Base-by-base conservation (phyloP, 2,797 vertebrate genomes). In the Sebastes ruberrimus region DNA sequence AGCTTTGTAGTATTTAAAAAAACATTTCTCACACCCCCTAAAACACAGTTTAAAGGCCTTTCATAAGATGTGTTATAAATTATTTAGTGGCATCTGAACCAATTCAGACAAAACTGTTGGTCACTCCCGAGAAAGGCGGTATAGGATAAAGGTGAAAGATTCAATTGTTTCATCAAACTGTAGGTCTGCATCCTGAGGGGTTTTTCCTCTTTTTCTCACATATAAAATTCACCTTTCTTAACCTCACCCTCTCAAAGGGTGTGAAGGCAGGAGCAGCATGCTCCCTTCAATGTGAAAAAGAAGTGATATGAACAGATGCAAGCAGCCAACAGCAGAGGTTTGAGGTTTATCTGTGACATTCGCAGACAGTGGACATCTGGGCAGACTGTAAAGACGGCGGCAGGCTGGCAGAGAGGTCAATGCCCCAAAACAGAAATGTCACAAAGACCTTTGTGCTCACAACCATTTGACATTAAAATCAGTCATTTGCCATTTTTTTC, bases 381-480 rank as follows among this genome's bases (percentile, higher is more conserved):
- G n/a, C 65, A 57, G 73, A 38, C 71, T 27, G 42, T 6, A 56
- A 52, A 13, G 30, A 30, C 60, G 16, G 66, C 68, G 35, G 65
- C 72, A 60, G 74, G 55, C 52, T 64, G 81, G 72, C 57, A 10
- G 23, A 72, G 78, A 75, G 77, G 71, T 70, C 71, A 32, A 30
- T n/a, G 74, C 67, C 80, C 74, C 23, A 3, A 77, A 53, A 91
- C 33, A 46, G 52, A 91, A 92, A 92, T 89, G 88, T 85, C 88
- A 89, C 66, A 18, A 55, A 52, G 80, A 81, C 86, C 71, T 89
- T 81, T 80, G 76, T 80, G 78, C 73, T 85, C 52, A 22, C 33
- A 55, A 56, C 64, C 56, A 90, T 88, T 90, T 86, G 73, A 87
- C 87, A 86, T 92, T 93, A 82, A 90, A 90, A 93, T 87, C 80